A percentile compares a stretch with the other conserved stretches of the same genome.
These are phyloP conservation scores for Coenobita brevimanus DNA, from an alignment of 1,140 invertebrate species.

Conservation along the genomic window DNA sequence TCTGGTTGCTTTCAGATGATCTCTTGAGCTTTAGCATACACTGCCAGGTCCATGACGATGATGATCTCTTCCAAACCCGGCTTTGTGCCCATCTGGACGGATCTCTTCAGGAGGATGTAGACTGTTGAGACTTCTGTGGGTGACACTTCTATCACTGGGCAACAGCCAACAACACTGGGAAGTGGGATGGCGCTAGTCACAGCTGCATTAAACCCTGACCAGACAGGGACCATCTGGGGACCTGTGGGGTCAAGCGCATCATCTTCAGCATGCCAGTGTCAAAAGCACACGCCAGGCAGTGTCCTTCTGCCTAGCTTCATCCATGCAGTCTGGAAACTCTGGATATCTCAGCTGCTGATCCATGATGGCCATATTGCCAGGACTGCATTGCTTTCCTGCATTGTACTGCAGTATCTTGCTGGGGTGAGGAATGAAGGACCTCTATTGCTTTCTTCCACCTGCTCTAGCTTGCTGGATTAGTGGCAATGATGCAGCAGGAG, in stretches of 20 bases:
- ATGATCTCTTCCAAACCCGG: background rate
- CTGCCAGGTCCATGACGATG: slow-evolving; percentile 1
- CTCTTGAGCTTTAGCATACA: slow-evolving; percentile 23
- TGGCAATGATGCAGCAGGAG: background rate
- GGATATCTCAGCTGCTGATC: background rate
- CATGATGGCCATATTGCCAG: background rate
- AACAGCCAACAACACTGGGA: background rate
- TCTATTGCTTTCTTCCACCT: background rate
- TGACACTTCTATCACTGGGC: background rate
- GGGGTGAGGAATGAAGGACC: background rate
- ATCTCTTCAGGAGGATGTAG: background rate
- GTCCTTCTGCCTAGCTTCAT: no score
- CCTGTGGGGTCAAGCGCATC: background rate
- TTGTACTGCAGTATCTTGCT: background rate
- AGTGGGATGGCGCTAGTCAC: background rate
- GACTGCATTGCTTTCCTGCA: background rate
- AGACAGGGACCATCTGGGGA: background rate
- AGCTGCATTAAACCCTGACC: background rate
- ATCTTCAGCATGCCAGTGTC: no score
- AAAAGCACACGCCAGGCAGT: background rate
- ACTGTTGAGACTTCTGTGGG: background rate
- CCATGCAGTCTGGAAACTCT: no score
- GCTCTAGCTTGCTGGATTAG: no score
- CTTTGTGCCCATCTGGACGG: background rate
- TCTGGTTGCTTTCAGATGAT: slow-evolving; percentile 4